Evolutionary conservation across 2,797 vertebrate genomes (phyloP).

Genomic region (Danio kyathit): DNA sequence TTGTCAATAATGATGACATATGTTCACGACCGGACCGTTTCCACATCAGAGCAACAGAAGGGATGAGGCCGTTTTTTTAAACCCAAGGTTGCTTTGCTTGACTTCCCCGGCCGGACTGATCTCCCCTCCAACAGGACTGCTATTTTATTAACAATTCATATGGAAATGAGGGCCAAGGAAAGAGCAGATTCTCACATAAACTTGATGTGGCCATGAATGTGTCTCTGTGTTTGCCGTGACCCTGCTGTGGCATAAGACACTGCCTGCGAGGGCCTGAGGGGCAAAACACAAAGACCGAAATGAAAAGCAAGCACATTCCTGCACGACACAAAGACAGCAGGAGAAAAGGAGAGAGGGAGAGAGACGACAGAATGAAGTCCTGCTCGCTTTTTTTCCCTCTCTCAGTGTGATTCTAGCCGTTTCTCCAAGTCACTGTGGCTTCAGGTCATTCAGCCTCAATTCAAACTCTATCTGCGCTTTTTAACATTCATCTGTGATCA

Average conservation of each 20-base stretch:
- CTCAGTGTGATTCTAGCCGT: constrained; percentile 16
- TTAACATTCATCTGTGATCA: background rate
- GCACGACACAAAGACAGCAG: constrained; percentile 47
- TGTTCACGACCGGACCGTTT: background rate
- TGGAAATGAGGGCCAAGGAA: constrained; percentile 93
- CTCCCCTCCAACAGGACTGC: constrained; percentile 84
- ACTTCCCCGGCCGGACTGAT: constrained; percentile 80
- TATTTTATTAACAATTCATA: constrained; percentile 96
- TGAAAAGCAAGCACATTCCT: constrained; percentile 89
- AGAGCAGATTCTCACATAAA: constrained; percentile 97
- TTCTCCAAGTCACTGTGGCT: constrained; percentile 32
- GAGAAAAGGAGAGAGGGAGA: constrained; percentile 38
- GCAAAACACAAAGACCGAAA: constrained; percentile 73
- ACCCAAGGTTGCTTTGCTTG: constrained; percentile 47
- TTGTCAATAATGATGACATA: background rate
- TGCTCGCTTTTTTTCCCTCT: background rate
- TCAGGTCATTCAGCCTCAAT: constrained; percentile 16
- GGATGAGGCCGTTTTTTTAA: constrained; percentile 9
- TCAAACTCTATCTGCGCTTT: constrained; percentile 2
- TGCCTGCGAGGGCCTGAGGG: constrained; percentile 80
- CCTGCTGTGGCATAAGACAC: constrained; percentile 90
- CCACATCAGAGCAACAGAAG: constrained; percentile 6
- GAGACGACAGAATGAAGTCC: constrained; percentile 16
- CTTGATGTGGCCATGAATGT: constrained; percentile 97
- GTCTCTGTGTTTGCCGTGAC: constrained; percentile 93